These are phyloP conservation scores for Drosophila nasuta DNA, from an alignment of 1,140 invertebrate species.

Conservation along the genomic window DNA sequence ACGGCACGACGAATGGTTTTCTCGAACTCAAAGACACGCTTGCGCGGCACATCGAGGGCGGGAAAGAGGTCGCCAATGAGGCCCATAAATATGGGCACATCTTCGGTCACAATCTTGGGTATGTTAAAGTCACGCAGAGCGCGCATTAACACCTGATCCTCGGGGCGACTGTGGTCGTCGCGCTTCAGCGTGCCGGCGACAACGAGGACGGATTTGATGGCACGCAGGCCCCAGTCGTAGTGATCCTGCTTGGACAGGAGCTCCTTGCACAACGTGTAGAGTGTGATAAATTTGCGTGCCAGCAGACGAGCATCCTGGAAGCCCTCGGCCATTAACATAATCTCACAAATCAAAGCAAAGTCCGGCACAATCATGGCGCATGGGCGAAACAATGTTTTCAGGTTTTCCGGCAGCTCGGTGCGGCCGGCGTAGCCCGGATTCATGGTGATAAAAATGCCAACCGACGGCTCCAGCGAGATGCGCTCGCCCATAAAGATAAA, in stretches of 20 bases:
- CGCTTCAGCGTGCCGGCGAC: slow-evolving; percentile 90
- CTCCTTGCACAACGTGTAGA: slow-evolving; percentile 95
- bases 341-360: slow-evolving; percentile 96
- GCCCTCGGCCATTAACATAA: slow-evolving; percentile 97
- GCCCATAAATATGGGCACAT: slow-evolving; percentile 93
- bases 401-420: slow-evolving; percentile 89
- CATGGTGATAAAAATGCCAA: slow-evolving; percentile 98
- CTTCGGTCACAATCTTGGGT: slow-evolving; percentile 94
- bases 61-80: slow-evolving; percentile 93
- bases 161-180: slow-evolving; percentile 87
- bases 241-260: slow-evolving; percentile 96
- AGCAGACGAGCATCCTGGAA: slow-evolving; percentile 94
- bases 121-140: slow-evolving; percentile 94
- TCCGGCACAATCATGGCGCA: slow-evolving; percentile 98
- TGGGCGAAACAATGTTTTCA: slow-evolving; percentile 87
- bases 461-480: slow-evolving; percentile 90
- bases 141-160: slow-evolving; percentile 90
- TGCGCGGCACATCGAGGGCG: slow-evolving; percentile 92
- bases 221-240: slow-evolving; percentile 97
- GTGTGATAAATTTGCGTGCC: slow-evolving; percentile 96
- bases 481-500: slow-evolving; percentile 93
- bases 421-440: slow-evolving; percentile 95
- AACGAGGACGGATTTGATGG: slow-evolving; percentile 96
- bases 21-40: slow-evolving; percentile 91
- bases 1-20: slow-evolving; percentile 89